Evolutionary conservation across 2,797 vertebrate genomes (phyloP).

Genomic region (Eulemur coronatus): DNA sequence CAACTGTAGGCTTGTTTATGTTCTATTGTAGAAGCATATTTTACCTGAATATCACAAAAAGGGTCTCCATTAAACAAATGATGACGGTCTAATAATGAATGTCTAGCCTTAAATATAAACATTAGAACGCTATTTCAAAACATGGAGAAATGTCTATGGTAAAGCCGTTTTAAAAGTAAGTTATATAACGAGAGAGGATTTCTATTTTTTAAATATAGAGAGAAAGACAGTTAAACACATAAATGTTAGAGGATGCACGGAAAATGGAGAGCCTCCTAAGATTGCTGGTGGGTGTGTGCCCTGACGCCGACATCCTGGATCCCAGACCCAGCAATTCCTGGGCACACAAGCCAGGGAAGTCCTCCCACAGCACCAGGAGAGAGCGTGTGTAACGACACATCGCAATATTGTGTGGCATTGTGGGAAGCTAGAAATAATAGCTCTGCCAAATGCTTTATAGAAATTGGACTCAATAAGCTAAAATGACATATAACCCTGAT

Average conservation of each 20-base stretch:
- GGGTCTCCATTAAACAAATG: not conserved
- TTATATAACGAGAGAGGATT: not conserved
- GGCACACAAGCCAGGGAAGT: not conserved
- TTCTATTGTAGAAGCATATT: not conserved
- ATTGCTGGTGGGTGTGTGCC: not conserved
- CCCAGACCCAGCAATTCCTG: not conserved
- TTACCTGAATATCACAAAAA: not conserved
- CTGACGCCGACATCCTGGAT: not conserved
- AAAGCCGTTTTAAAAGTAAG: not conserved
- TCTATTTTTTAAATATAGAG: not conserved
- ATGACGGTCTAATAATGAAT: not conserved
- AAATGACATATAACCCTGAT: not conserved
- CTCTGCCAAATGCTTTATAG: not conserved
- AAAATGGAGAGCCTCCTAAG: not conserved
- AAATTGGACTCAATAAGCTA: not conserved
- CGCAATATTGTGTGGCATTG: not conserved
- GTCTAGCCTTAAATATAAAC: not conserved
- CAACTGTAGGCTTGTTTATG: not conserved
- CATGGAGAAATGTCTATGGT: not conserved
- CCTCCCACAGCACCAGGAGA: not conserved
- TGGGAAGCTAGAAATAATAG: not conserved
- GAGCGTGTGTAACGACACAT: not conserved
- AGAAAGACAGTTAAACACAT: not conserved
- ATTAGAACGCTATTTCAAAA: not conserved
- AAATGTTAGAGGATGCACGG: not conserved